Evolutionary conservation across 2,113 vertebrate species (phyloP), one percentile per base, ranked within the genome.

Genomic region (Leptobrachium leishanense): DNA sequence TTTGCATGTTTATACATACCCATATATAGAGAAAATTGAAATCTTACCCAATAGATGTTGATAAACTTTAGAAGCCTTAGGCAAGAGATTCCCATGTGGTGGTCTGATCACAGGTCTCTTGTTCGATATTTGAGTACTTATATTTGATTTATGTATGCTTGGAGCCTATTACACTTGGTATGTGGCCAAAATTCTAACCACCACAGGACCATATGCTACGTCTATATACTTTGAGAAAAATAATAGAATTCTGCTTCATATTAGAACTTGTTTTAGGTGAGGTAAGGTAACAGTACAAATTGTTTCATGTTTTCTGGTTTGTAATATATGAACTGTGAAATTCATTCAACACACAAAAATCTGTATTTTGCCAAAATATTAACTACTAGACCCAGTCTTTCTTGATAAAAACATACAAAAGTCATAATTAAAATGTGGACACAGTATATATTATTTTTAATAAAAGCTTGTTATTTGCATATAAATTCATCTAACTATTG

Each of bases 221-320:
- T 74, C 42, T 59, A 57, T 74, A 59, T 68, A 10, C 20, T 74
- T 72, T 62, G 72, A 43, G 20, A 42, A 73, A 72, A 72, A 50
- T 50, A 68, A 76, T 67, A 57, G 54, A 5, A 79, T 68, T 81
- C 71, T 81, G 71, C 53, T 57, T 81, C 67, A 66, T 43, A 81
- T 81, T 81, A 81, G 31, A 74, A 81, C 39, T 53, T 80, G 53
- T 68, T 81, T 66, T 79, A 79, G 70, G 66, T 79, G 71, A 81
- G 78, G 64, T 81, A 81, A 74, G 78, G 78, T 81, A 81, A 74
- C 71, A 74, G 78, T 81, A 81, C 77, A 81, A 81, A 68, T 74
- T 81, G 71, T 80, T 80, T 80, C 55, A 74, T 80, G 71, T 73
- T 80, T 73, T 41, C 40, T 69, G 40, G 64, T 73, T 31, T 80